Conservation (phyloP, 2,797 vertebrate genomes). For the Mergus octosetaceus region DNA sequence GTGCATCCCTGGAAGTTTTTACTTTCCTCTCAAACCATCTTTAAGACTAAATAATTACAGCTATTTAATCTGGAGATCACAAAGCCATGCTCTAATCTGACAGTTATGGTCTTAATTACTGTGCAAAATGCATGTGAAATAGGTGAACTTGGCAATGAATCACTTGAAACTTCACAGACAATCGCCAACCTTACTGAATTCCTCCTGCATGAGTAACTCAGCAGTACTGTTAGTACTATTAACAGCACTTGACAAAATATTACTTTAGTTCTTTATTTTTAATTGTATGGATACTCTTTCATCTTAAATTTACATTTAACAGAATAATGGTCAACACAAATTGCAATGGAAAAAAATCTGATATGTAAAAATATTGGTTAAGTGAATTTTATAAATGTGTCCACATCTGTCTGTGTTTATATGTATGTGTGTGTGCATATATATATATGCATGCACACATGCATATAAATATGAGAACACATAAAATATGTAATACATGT, state of each 20-base stretch:
- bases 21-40: background rate
- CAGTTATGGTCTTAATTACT: background rate
- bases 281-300: background rate
- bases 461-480: background rate
- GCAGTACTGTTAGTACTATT: background rate
- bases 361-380: background rate
- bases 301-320: background rate
- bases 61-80: background rate
- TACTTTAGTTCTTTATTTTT: background rate
- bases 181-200: background rate
- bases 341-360: background rate
- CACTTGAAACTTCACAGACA: background rate
- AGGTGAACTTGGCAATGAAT: background rate
- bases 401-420: background rate
- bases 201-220: background rate
- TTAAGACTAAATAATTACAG: background rate
- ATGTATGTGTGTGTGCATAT: background rate
- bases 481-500: background rate
- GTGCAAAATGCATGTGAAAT: background rate
- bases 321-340: background rate
- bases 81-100: background rate
- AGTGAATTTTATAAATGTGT: background rate
- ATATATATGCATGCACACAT: background rate
- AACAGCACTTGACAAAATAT: background rate
- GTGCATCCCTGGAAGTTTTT: background rate